Conservation (phyloP, 2,797 vertebrate species). For the Anguilla marmorata region DNA sequence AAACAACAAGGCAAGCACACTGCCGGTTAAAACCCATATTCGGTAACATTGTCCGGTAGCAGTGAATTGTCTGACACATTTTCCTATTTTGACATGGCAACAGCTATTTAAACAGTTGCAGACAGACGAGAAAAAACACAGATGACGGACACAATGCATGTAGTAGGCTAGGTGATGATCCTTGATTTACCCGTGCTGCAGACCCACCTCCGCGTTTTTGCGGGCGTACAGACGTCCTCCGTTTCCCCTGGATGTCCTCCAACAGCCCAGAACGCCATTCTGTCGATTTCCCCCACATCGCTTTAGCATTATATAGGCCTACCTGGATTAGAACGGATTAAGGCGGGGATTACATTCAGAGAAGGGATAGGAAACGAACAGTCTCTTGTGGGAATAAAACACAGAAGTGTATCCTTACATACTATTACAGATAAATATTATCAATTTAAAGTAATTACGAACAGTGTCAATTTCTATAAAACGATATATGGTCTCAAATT, state of each 20-base stretch:
- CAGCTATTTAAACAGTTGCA: background rate
- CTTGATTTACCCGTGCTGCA: slow-evolving; percentile 59
- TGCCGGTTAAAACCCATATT: background rate
- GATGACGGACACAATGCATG: background rate
- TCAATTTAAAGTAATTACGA: background rate
- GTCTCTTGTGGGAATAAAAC: background rate
- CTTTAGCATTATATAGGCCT: slow-evolving; percentile 39
- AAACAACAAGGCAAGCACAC: background rate
- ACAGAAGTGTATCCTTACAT: background rate
- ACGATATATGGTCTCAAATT: too few species aligned
- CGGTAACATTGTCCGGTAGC: background rate
- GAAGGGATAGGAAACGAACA: background rate
- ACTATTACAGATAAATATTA: background rate
- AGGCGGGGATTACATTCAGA: slow-evolving; percentile 36
- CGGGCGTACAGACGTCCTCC: slow-evolving; percentile 14
- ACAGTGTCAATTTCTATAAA: background rate
- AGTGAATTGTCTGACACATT: background rate
- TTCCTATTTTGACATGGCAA: background rate
- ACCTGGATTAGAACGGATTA: slow-evolving; percentile 74
- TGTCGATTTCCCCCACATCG: slow-evolving; percentile 24
- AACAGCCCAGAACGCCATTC: slow-evolving; percentile 25
- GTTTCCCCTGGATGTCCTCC: slow-evolving; percentile 37
- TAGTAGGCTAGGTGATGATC: background rate
- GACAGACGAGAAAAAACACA: background rate
- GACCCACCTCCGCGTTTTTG: slow-evolving; percentile 28